Base-by-base conservation (phyloP, 2,797 vertebrate species). In the Trachurus trachurus region DNA sequence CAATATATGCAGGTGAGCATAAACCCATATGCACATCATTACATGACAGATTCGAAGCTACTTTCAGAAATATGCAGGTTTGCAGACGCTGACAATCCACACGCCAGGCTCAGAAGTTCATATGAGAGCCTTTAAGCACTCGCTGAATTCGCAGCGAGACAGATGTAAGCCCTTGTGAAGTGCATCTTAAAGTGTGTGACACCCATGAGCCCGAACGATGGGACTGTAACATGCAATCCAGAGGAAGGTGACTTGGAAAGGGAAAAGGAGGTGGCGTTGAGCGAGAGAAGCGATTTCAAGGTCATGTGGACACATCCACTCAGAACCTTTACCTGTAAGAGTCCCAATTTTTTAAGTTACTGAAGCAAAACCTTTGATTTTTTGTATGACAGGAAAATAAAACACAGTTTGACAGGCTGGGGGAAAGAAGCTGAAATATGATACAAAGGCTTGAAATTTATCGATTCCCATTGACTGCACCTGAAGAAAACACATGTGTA, bases 41-140 rank as follows among this genome's bases (percentile, higher is more conserved):
- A 39, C 60, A 21, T 52, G n/a, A 47, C n/a, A 58, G 16, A 19
- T 26, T 6, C 16, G 21, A 21, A 68, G n/a, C 19, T 52, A 42
- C 22, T 2, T 34, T 52, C 9, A 4, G 34, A 17, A 58, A 49
- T 34, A 29, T 47, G 52, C 42, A 63, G 17, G 34, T 81, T 52
- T 71, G 12, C 54, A 77, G 70, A 68, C 16, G 21, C 40, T 57
- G 47, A 66, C 57, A 68, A 57, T 61, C 47, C 4, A 1, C 59
- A 13, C 1, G 13, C 49, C 52, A 56, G 34, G 19, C 66, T 53
- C 64, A 31, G 42, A 71, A 60, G 68, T 76, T 87, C 71, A 72
- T 42, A 50, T 54, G 26, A 42, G 74, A 78, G 70, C 76, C 42
- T 31, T 82, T 76, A 73, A 79, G 71, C 59, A 47, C 74, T 72